Evolutionary conservation across 1,140 invertebrate species (phyloP).

Genomic region (Lepidurus apus): DNA sequence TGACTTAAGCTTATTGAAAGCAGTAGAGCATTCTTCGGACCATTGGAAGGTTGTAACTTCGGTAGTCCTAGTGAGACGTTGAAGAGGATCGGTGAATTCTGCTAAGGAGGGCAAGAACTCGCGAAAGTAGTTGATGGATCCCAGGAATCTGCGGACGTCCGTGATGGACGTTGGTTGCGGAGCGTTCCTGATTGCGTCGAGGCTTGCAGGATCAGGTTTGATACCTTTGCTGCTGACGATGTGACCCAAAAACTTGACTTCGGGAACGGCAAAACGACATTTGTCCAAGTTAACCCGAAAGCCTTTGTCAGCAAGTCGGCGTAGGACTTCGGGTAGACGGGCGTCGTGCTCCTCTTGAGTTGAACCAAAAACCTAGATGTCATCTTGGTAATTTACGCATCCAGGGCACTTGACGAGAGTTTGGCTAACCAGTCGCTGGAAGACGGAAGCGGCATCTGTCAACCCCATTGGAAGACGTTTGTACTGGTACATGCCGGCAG

Average conservation of each 20-base stretch:
- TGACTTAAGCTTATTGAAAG: constrained; percentile 42
- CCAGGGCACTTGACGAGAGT: background rate
- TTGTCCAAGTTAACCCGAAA: constrained; percentile 44
- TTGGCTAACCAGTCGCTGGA: background rate
- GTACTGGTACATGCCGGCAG: too few relatives aligned
- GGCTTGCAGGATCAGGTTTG: too few relatives aligned
- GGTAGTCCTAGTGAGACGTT: too few relatives aligned
- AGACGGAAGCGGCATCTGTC: background rate
- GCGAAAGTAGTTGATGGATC: too few relatives aligned
- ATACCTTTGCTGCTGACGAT: too few relatives aligned
- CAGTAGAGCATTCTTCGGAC: constrained; percentile 41
- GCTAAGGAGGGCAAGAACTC: too few relatives aligned
- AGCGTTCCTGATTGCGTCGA: too few relatives aligned
- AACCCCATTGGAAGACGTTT: background rate
- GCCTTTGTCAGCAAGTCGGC: constrained; percentile 36
- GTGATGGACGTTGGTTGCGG: too few relatives aligned
- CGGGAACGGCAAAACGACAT: constrained; percentile 43
- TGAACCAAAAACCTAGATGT: constrained; percentile 38
- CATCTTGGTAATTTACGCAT: constrained; percentile 34
- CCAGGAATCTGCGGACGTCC: too few relatives aligned
- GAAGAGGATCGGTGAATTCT: too few relatives aligned
- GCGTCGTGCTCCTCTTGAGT: constrained; percentile 37
- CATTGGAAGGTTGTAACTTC: constrained; percentile 29
- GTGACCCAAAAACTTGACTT: too few relatives aligned
- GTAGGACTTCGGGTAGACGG: constrained; percentile 38